Percentiles rank a stretch among this genome's conserved stretches.
phyloP scores from a whole-genome alignment of 2,113 vertebrate genomes.

The Prochilodus magdalenae region DNA sequence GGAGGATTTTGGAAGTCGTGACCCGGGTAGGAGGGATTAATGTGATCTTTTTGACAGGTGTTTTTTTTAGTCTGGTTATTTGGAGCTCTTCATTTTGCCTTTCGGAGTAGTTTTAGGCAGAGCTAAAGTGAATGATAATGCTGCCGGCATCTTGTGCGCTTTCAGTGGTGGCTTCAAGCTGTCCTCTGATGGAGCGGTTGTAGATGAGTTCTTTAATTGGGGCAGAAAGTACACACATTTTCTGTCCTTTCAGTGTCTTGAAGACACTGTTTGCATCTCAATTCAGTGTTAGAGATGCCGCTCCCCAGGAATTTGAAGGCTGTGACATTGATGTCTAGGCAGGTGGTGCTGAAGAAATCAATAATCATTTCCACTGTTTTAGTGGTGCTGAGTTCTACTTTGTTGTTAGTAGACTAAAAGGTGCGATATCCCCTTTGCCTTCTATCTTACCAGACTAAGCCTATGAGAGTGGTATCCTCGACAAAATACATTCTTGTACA shows the following conservation, averaged over 20 bases:
- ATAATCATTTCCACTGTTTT: constrained; percentile 17
- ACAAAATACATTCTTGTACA: background rate
- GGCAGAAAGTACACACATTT: background rate
- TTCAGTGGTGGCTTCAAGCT: background rate
- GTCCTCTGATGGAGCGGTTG: background rate
- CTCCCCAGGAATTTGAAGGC: background rate
- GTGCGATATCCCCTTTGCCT: background rate
- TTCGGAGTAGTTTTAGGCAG: background rate
- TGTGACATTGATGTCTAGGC: constrained; percentile 6
- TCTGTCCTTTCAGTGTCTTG: background rate
- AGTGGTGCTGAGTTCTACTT: background rate
- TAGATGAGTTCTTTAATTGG: constrained; percentile 5
- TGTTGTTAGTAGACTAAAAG: constrained; percentile 2
- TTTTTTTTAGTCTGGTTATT: background rate
- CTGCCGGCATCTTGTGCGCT: background rate
- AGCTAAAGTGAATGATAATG: background rate
- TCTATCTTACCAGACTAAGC: background rate
- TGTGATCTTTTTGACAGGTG: constrained; percentile 7
- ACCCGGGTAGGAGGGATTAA: constrained; percentile 26
- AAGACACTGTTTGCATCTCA: background rate
- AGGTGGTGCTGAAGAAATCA: constrained; percentile 4
- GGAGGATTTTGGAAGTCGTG: constrained; percentile 20
- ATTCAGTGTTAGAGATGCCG: background rate
- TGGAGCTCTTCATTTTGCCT: background rate
- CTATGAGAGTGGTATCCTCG: background rate